These are phyloP conservation scores for Drosophila mercatorum DNA, from an alignment of 2,888 invertebrate species.

Conservation along the genomic window DNA sequence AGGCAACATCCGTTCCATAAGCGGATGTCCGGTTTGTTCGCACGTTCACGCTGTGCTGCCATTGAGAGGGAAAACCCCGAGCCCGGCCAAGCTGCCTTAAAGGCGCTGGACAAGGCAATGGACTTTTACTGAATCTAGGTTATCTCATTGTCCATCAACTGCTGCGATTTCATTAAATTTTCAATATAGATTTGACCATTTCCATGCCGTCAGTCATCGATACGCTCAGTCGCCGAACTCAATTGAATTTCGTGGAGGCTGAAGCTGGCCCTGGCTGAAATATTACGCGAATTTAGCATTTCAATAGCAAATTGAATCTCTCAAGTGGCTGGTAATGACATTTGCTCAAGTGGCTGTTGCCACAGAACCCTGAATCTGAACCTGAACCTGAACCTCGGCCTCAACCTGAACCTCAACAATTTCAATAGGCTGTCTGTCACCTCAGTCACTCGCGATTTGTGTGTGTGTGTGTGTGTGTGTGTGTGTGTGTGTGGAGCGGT, in stretches of 20 bases:
- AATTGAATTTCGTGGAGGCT: constrained; percentile 30
- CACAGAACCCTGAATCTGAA: constrained; percentile 11
- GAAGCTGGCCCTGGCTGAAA: constrained; percentile 41
- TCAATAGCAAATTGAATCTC: constrained; percentile 78
- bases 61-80: constrained; percentile 31
- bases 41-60: constrained; percentile 69
- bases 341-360: constrained; percentile 60
- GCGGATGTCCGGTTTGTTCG: constrained; percentile 75
- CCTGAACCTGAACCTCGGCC: neutral
- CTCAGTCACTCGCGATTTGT: constrained; percentile 32
- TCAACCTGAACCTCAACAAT: constrained; percentile 15
- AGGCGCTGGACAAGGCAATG: neutral
- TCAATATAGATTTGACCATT: neutral
- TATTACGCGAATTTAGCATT: constrained; percentile 77
- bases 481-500: constrained; percentile 33
- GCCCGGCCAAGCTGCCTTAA: neutral
- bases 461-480: no score
- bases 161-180: constrained; percentile 21
- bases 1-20: constrained; percentile 76
- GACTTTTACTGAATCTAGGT: neutral
- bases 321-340: constrained; percentile 79
- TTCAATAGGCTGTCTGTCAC: constrained; percentile 33
- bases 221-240: constrained; percentile 23
- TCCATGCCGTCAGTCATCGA: constrained; percentile 7
- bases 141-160: neutral